Evolutionary conservation across 2,113 vertebrate genomes (phyloP), one percentile per base, ranked within the genome.

Genomic region (Upupa epops): DNA sequence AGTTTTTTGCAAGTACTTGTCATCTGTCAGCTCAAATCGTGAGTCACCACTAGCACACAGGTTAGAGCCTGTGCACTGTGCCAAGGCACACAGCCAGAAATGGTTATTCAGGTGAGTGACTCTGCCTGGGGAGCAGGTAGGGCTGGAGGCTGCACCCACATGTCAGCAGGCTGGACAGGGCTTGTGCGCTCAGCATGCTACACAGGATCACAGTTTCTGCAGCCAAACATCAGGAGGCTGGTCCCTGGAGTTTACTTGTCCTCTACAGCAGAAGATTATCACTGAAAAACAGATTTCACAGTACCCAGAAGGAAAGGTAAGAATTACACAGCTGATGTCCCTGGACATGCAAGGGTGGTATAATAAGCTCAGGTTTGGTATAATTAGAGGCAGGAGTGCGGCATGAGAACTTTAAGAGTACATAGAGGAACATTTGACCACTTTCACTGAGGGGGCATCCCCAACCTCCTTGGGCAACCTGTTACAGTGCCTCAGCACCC

Each of bases 101-200:
- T 11, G 45, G 68, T 4, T 34, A 45, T 45, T 13, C 1, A 7
- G 54, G 58, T 3, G 7, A 60, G 34, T 4, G 1, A 18, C 6
- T 16, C 1, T 34, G 17, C 20, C 70, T 1, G 0, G 20, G 15
- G 25, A 51, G 9, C 17, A 40, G 11, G 25, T 8, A 58, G 55
- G 46, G 26, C 26, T 29, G 31, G 37, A 66, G 46, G 15, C 54
- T 28, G 19, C 12, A 45, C 14, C 40, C 31, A 32, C 0, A 0
- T 28, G 20, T 31, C 1, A 0, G 12, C n/a, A 49, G 36, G 32
- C 45, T 58, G 22, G 25, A 56, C 37, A 68, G 46, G 51, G 55
- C 36, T 72, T 1, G 0, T 2, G 1, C 4, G 58, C 32, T 45
- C 48, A 86, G 48, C 1, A 0, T 51, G 14, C 14, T 4, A 1